phyloP scores from a whole-genome alignment of 2,888 invertebrate species.

The Thereva unica region DNA sequence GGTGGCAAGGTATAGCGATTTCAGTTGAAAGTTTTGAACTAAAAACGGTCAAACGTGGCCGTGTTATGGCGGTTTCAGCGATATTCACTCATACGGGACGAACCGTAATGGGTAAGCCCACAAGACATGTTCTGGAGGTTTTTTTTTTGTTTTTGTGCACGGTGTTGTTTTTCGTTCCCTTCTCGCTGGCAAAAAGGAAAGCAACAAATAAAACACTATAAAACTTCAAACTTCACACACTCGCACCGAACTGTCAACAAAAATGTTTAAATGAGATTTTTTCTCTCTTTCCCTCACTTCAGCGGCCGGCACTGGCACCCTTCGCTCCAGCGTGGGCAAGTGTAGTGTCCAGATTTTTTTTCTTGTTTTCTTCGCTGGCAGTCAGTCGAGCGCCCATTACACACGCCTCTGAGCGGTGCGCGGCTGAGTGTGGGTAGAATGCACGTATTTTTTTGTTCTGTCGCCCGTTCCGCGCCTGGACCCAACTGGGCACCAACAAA shows the following conservation, averaged over 20 bases:
- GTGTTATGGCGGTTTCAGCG: constrained; percentile 45
- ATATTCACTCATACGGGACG: constrained; percentile 56
- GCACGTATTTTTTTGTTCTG: too few relatives aligned
- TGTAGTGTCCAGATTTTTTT: too few relatives aligned
- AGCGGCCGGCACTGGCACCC: background rate
- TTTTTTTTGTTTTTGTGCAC: constrained; percentile 40
- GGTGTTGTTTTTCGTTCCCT: constrained; percentile 35
- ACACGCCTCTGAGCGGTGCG: too few relatives aligned
- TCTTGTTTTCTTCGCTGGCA: too few relatives aligned
- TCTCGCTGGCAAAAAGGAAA: constrained; percentile 25
- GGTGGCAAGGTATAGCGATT: constrained; percentile 12
- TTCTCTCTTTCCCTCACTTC: constrained; percentile 7
- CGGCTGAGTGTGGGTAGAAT: too few relatives aligned
- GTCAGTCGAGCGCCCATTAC: too few relatives aligned
- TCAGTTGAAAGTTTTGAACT: constrained; percentile 34
- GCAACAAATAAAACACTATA: constrained; percentile 27
- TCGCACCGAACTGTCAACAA: constrained; percentile 6
- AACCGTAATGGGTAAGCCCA: constrained; percentile 52
- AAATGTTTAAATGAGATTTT: constrained; percentile 7
- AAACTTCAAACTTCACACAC: constrained; percentile 7
- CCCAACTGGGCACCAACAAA: background rate
- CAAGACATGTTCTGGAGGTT: constrained; percentile 42
- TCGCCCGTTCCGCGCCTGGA: too few relatives aligned
- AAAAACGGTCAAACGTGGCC: constrained; percentile 41
- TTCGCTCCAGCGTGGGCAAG: too few relatives aligned